These are phyloP conservation scores for Eubucco bourcierii DNA, from an alignment of 2,113 vertebrate species.

Conservation along the genomic window DNA sequence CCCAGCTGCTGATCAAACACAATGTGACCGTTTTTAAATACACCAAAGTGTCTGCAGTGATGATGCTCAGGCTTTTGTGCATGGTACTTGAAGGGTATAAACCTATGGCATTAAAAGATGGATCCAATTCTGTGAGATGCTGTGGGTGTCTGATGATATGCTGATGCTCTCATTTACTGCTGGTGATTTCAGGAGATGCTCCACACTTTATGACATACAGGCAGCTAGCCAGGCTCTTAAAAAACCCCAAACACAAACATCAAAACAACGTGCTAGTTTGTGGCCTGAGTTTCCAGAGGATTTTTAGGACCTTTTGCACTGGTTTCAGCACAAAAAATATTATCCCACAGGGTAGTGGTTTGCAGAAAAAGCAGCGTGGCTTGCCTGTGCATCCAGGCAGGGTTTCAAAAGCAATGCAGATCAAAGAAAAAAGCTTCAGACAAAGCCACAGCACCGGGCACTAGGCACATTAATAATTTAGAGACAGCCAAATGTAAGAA, in stretches of 20 bases:
- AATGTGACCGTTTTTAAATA: neutral
- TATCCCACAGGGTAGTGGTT: neutral
- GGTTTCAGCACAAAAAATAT: neutral
- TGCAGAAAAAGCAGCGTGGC: neutral
- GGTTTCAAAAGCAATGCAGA: constrained; percentile 31
- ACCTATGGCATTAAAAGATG: neutral
- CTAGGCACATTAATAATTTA: neutral
- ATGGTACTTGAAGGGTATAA: neutral
- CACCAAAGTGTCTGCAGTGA: neutral
- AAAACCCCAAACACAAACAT: neutral
- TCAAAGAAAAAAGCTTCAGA: constrained; percentile 33
- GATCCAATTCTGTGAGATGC: neutral
- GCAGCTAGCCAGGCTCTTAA: neutral
- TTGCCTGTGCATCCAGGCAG: neutral
- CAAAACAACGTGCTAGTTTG: neutral
- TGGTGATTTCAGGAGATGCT: neutral
- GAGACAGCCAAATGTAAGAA: neutral
- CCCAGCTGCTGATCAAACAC: neutral
- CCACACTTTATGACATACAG: neutral
- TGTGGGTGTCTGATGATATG: neutral
- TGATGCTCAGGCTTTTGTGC: neutral
- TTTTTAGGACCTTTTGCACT: neutral
- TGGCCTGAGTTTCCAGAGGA: neutral
- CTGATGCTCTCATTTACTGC: neutral
- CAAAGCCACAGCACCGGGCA: neutral